Percentiles rank a stretch among this genome's conserved stretches.
Evolutionary conservation across 2,797 vertebrate species (phyloP).

Genomic region (Arrhamphus sclerolepis): DNA sequence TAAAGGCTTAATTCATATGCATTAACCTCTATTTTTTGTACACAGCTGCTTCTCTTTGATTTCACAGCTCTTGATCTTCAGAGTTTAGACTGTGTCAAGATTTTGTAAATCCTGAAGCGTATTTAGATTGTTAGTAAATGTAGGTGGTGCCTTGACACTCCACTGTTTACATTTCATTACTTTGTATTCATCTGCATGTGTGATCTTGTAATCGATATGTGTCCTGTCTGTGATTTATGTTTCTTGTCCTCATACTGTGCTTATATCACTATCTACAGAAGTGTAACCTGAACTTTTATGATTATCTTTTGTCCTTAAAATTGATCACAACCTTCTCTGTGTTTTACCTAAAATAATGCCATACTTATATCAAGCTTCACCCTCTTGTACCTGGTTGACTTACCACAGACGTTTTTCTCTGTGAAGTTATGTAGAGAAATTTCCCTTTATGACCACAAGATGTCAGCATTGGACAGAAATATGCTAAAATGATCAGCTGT

Average conservation of each 20-base stretch:
- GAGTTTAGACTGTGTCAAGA: slow-evolving; percentile 21
- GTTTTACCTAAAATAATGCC: background rate
- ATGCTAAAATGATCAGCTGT: background rate
- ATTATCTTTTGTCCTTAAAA: background rate
- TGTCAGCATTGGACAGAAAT: slow-evolving; percentile 49
- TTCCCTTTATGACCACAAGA: slow-evolving; percentile 51
- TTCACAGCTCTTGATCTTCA: slow-evolving; percentile 11
- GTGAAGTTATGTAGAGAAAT: background rate
- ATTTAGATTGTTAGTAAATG: too few species aligned
- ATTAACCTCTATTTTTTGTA: background rate
- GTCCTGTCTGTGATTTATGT: slow-evolving; percentile 26
- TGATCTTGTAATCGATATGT: slow-evolving; percentile 19
- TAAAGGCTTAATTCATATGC: background rate
- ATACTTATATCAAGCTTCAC: background rate
- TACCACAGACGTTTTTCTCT: background rate
- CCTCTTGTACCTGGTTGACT: background rate
- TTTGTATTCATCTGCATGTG: slow-evolving; percentile 43
- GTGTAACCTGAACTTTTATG: background rate
- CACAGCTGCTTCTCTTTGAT: slow-evolving; percentile 1
- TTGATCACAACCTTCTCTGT: background rate
- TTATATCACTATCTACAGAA: background rate
- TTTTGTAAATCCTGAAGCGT: slow-evolving; percentile 57
- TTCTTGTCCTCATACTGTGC: slow-evolving; percentile 13
- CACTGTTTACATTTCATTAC: slow-evolving; percentile 10
- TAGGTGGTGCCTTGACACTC: slow-evolving; percentile 27